Evolutionary conservation across 2,113 vertebrate genomes (phyloP).

Genomic region (Lampris incognitus): DNA sequence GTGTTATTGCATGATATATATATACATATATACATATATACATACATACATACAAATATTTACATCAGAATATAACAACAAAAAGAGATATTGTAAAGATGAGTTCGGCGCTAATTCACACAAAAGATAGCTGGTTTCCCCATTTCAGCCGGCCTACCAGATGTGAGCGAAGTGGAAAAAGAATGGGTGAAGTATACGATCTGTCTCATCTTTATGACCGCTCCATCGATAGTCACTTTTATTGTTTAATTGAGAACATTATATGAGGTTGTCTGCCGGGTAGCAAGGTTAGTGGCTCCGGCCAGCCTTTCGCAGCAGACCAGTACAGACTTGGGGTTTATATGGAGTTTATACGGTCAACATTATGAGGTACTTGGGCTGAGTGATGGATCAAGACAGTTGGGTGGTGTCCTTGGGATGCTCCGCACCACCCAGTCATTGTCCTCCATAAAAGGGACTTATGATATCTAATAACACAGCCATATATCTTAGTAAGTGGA

Average conservation of each 20-base stretch:
- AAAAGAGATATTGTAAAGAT: too few relatives aligned
- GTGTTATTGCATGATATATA: too few relatives aligned
- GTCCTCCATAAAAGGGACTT: slow-evolving; percentile 54
- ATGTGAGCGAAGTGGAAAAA: too few relatives aligned
- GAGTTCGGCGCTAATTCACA: too few relatives aligned
- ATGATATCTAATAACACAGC: slow-evolving; percentile 35
- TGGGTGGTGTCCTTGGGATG: slow-evolving; percentile 13
- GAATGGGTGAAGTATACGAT: not conserved
- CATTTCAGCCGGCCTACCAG: too few relatives aligned
- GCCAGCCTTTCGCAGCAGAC: not conserved
- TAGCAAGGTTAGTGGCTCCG: slow-evolving; percentile 10
- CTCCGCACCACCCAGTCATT: slow-evolving; percentile 35
- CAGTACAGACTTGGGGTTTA: not conserved
- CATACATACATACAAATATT: too few relatives aligned
- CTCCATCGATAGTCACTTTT: slow-evolving; percentile 9
- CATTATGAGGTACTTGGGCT: slow-evolving; percentile 48
- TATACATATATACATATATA: too few relatives aligned
- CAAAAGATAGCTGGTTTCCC: too few relatives aligned
- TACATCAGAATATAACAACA: too few relatives aligned
- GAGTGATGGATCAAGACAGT: slow-evolving; percentile 48
- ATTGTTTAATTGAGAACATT: slow-evolving; percentile 4
- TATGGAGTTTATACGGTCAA: not conserved
- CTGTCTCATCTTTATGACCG: slow-evolving; percentile 12
- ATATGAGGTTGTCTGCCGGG: slow-evolving; percentile 2
- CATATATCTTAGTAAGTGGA: slow-evolving; percentile 32